These are phyloP conservation scores for Dysmachus trigonus DNA, from an alignment of 2,888 invertebrate genomes.

Conservation along the genomic window DNA sequence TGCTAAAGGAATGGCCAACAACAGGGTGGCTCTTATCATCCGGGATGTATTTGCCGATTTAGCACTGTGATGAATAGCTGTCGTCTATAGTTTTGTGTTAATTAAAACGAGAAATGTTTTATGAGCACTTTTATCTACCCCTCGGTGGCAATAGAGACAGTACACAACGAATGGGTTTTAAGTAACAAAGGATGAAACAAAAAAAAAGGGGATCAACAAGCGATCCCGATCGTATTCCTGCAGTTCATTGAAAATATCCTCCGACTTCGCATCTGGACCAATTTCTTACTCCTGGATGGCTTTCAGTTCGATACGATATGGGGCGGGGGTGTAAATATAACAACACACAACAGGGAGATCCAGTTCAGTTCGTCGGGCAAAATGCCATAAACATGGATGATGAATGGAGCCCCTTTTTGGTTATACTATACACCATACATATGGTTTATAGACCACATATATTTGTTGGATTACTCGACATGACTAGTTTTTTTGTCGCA, in stretches of 20 bases:
- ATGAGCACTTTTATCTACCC: constrained; percentile 42
- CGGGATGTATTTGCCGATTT: constrained; percentile 43
- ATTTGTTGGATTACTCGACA: background rate
- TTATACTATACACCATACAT: background rate
- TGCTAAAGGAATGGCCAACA: background rate
- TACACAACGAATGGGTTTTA: constrained; percentile 1
- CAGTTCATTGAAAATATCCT: background rate
- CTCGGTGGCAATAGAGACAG: background rate
- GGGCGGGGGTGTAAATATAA: background rate
- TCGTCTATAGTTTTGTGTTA: constrained; percentile 48
- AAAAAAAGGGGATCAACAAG: background rate
- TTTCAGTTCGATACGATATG: constrained; percentile 21
- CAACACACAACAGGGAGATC: background rate
- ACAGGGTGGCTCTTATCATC: constrained; percentile 32
- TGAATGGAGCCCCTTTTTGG: constrained; percentile 5
- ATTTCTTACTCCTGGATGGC: background rate
- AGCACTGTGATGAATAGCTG: constrained; percentile 46
- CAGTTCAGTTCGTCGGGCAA: background rate
- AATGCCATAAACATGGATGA: constrained; percentile 4
- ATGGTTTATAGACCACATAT: background rate
- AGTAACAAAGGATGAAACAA: background rate
- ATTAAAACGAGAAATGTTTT: constrained; percentile 49
- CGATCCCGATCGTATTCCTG: background rate
- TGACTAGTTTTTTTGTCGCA: background rate
- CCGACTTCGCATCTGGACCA: constrained; percentile 21